Evolutionary conservation across 37 sponge, comb jelly and placozoan species (phyloP), one percentile per base, ranked within the genome.

Genomic region (Mnemiopsis leidyi): DNA sequence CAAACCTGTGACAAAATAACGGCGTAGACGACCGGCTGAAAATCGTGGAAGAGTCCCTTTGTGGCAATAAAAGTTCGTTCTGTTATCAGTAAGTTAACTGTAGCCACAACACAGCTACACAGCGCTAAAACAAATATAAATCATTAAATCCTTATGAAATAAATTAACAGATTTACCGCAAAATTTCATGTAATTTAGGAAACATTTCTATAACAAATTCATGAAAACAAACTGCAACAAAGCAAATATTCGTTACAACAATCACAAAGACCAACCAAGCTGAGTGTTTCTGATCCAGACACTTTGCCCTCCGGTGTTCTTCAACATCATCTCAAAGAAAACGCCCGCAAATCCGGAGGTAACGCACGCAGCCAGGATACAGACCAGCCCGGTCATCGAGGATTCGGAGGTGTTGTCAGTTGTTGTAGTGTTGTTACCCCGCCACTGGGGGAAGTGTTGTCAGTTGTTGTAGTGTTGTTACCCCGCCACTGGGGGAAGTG

Each of bases 211-310:
- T n/a, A n/a, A n/a, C n/a, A n/a, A n/a, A n/a, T n/a, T n/a, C n/a
- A n/a, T n/a, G n/a, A n/a, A n/a, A n/a, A n/a, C n/a, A n/a, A n/a
- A n/a, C n/a, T n/a, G n/a, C n/a, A n/a, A n/a, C n/a, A n/a, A n/a
- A n/a, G n/a, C n/a, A n/a, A n/a, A n/a, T n/a, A n/a, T n/a, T n/a
- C n/a, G n/a, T n/a, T n/a, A n/a, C n/a, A n/a, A n/a, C n/a, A n/a
- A n/a, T n/a, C n/a, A n/a, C n/a, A n/a, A n/a, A n/a, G n/a, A n/a
- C n/a, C n/a, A 32, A 97, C 98, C 96, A 3, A 98, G 94, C 48
- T 98, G 99, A 18, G 97, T 94, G 82, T 98, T 98, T 77, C 97
- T 94, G 33, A 98, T 93, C 99, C 99, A 98, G 85, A 98, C 48
- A 32, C 96, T 96, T n/a, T 92, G 93, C 25, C 95, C 92, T 13